These are phyloP conservation scores for Corella eumyota DNA, from an alignment of 23 tunicate genomes.

Conservation along the genomic window DNA sequence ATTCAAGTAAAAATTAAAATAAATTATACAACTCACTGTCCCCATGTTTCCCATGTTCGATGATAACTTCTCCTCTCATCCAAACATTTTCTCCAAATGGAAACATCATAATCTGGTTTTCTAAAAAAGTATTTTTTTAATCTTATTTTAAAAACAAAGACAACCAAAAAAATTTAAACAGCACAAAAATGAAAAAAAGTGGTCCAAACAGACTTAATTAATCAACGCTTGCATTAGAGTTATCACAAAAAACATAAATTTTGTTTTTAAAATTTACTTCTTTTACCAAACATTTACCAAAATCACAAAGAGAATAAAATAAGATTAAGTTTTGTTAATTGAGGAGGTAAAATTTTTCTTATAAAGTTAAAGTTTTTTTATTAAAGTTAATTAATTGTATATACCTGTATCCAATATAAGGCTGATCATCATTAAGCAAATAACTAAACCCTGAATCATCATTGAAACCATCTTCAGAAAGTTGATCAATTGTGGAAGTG, in stretches of 20 bases:
- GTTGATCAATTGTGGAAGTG: neutral
- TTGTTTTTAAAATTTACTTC: no score
- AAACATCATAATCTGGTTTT: constrained; percentile 31
- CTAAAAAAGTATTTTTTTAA: constrained; percentile 1
- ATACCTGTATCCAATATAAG: constrained; percentile 41
- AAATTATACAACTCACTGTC: constrained; percentile 13
- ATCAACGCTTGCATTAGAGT: no score
- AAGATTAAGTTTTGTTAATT: no score
- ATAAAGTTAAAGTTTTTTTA: no score
- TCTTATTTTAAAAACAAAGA: neutral
- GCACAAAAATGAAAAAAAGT: no score
- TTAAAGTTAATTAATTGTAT: no score
- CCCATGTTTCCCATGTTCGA: constrained; percentile 72
- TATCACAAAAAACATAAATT: no score
- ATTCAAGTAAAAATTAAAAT: neutral
- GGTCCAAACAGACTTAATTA: no score
- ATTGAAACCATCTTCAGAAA: neutral
- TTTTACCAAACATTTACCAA: no score
- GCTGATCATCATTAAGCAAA: constrained; percentile 10
- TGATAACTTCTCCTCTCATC: constrained; percentile 4
- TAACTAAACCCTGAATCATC: neutral
- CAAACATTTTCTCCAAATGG: constrained; percentile 31
- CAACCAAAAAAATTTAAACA: no score
- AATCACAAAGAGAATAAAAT: no score
- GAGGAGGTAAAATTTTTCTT: no score